These are phyloP conservation scores for Syngnathus floridae DNA, from an alignment of 2,113 vertebrate genomes.

Conservation along the genomic window DNA sequence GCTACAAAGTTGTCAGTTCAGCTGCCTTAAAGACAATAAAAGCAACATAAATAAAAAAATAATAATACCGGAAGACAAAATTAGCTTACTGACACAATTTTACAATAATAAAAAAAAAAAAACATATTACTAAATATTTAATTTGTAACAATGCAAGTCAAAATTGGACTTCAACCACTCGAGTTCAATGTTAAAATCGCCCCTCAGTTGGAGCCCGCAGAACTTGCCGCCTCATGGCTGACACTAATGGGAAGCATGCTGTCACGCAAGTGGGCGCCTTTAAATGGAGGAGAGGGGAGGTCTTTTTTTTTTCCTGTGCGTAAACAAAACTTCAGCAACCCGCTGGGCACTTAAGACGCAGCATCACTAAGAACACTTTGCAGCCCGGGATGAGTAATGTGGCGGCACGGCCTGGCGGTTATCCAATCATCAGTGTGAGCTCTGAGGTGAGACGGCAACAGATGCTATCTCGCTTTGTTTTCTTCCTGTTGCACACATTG, in stretches of 20 bases:
- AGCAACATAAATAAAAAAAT: background rate
- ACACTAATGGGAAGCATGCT: conserved; percentile 7
- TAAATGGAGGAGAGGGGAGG: conserved; percentile 29
- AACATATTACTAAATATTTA: background rate
- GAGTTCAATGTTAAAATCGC: background rate
- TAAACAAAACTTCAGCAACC: conserved; percentile 15
- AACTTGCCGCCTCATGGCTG: background rate
- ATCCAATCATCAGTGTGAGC: conserved; percentile 1
- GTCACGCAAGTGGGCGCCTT: background rate
- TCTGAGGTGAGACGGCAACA: background rate
- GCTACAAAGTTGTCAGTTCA: background rate
- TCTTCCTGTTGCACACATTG: background rate
- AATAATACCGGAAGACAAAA: background rate
- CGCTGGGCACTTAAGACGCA: background rate
- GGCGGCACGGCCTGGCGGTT: background rate
- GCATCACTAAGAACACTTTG: background rate
- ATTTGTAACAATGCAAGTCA: background rate
- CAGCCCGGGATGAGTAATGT: background rate
- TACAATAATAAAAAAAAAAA: background rate
- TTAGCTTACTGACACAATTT: background rate
- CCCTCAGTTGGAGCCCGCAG: background rate
- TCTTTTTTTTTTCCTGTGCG: conserved; percentile 48
- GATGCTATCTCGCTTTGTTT: background rate
- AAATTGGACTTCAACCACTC: background rate
- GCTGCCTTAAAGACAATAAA: too few relatives aligned